Conservation (phyloP, 1,140 invertebrate species). For the Cotesia glomerata region DNA sequence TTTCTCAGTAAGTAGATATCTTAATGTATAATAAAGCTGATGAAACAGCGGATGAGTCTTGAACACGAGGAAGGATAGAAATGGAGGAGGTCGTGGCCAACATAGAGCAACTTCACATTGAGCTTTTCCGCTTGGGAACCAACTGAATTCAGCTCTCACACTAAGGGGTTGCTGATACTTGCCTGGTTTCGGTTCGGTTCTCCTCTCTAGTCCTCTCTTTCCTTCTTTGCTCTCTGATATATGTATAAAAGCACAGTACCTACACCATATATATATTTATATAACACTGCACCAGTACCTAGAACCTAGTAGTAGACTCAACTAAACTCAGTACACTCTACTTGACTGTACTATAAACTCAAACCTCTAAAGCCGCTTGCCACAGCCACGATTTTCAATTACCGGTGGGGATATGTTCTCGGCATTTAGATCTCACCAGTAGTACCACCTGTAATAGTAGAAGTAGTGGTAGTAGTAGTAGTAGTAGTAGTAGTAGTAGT, state of each 20-base stretch:
- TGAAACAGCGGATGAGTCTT: neutral
- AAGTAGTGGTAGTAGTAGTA: no score
- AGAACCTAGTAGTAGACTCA: neutral
- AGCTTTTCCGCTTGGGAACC: conserved; percentile 22
- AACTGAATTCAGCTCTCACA: conserved; percentile 16
- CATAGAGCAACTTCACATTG: neutral
- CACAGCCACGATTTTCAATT: conserved; percentile 37
- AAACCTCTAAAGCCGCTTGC: conserved; percentile 29
- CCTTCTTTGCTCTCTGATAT: no score
- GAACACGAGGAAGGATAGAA: neutral
- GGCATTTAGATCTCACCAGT: conserved; percentile 33
- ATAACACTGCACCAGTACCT: conserved; percentile 1
- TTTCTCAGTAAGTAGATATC: no score
- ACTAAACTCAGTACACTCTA: neutral
- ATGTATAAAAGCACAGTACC: neutral
- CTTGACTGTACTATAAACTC: no score
- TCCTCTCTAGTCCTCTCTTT: conserved; percentile 7
- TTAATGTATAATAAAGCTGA: neutral
- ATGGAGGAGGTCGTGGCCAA: neutral
- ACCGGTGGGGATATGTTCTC: conserved; percentile 34
- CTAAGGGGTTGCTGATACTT: conserved; percentile 7
- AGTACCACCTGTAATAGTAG: neutral
- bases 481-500: no score
- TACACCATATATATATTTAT: neutral
- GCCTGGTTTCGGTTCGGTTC: neutral